Base-by-base conservation (phyloP, 2,888 invertebrate genomes). In the Morpho achilles region DNA sequence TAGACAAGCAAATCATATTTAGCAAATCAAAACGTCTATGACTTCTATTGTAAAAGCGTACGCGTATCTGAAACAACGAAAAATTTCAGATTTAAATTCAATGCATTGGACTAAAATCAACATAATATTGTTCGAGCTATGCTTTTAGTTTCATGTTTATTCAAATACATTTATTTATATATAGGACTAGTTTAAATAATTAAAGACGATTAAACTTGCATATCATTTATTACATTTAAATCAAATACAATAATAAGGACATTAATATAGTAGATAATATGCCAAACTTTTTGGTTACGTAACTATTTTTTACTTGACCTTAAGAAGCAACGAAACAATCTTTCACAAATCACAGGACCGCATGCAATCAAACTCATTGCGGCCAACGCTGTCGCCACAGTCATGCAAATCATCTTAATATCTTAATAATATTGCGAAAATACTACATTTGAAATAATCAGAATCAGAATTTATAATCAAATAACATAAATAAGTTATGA, bases 271-370 rank as follows among this genome's bases (percentile, higher is more conserved):
- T 32, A 5, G 5, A 5, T 5, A 32, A 32, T 32, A 5, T 32
- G 16, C 16, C 16, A 32, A 32, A 32, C 32, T 50, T 43, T 10
- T 51, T 45, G 8, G 50, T 32, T 32, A 32, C 5, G 32, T 1
- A 10, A 45, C 53, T 63, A 68, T 57, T 63, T 62, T 54, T 66
- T 69, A 39, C 51, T 65, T 23, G 65, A 66, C 60, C 64, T 67
- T n/a, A 65, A 46, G 32, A 70, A 62, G 55, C 73, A 72, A 42
- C 56, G 53, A 1, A 73, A 59, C 3, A 71, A 61, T 63, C 66
- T 72, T n/a, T 71, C 71, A 59, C 70, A 75, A 42, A 70, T 10
- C 40, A 74, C 23, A 5, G 74, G 74, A 6, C 71, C 70, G 43
- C 67, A 64, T 5, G 67, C 68, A 41, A 73, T 70, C 7, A 69